Conservation (phyloP, 1,140 invertebrate genomes). For the Antheraea mylitta region DNA sequence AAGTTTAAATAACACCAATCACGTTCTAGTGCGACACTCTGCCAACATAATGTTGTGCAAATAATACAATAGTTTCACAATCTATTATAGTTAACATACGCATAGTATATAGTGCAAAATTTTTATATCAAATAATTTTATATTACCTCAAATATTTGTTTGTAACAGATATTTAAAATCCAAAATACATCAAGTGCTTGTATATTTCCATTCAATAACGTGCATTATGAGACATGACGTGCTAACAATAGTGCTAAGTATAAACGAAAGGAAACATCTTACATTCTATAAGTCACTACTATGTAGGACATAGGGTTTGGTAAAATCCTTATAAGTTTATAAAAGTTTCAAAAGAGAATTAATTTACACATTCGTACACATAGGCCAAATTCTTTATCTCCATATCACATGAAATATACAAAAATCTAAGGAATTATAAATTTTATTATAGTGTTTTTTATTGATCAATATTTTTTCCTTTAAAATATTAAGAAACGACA, state of each 20-base stretch:
- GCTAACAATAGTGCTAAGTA: not conserved
- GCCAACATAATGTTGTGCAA: too few species aligned
- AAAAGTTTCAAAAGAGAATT: slow-evolving; percentile 23
- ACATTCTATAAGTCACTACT: slow-evolving; percentile 14
- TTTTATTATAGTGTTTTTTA: slow-evolving; percentile 5
- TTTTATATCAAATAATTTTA: not conserved
- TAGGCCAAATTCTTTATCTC: slow-evolving; percentile 35
- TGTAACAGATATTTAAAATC: not conserved
- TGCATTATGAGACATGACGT: not conserved
- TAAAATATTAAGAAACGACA: not conserved
- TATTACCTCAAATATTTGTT: not conserved
- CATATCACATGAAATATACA: slow-evolving; percentile 34
- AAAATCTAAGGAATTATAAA: slow-evolving; percentile 12
- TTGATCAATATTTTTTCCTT: not conserved
- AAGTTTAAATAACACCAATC: too few species aligned
- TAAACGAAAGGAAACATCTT: not conserved
- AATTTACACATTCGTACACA: slow-evolving; percentile 13
- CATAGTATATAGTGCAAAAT: too few species aligned
- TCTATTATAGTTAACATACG: too few species aligned
- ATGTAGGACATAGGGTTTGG: slow-evolving; percentile 14
- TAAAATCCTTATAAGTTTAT: slow-evolving; percentile 16
- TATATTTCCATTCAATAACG: slow-evolving; percentile 1
- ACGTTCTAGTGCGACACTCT: too few species aligned
- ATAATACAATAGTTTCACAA: too few species aligned
- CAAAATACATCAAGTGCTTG: not conserved